phyloP scores from a whole-genome alignment of 2,113 vertebrate species.

The Catagonus wagneri region DNA sequence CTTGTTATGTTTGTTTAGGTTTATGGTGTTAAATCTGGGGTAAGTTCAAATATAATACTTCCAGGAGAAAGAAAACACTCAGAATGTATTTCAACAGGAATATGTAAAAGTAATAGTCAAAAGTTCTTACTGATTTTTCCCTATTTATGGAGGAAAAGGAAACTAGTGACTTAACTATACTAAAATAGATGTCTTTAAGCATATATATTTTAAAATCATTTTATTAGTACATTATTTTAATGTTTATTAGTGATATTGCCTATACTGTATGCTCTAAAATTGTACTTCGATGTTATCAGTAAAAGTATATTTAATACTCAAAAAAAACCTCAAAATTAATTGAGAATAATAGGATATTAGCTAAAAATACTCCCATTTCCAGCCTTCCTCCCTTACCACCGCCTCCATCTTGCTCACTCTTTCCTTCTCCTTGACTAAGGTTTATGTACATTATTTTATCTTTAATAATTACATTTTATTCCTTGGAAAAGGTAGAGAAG shows the following conservation, averaged over 20 bases:
- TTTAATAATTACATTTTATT: not conserved
- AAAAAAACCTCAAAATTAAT: not conserved
- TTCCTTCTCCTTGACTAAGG: not conserved
- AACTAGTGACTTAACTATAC: not conserved
- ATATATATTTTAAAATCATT: not conserved
- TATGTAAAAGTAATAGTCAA: not conserved
- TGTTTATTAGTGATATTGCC: not conserved
- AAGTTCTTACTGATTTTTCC: not conserved
- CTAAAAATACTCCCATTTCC: not conserved
- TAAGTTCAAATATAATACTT: not conserved
- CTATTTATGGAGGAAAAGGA: not conserved
- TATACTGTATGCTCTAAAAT: constrained; percentile 34
- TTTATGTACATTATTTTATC: not conserved
- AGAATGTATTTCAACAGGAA: not conserved
- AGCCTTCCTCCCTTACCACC: not conserved
- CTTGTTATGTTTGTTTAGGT: not conserved
- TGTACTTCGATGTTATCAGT: not conserved
- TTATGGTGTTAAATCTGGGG: not conserved
- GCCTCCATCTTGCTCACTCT: not conserved
- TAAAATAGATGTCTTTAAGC: not conserved
- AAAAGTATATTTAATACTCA: constrained; percentile 20
- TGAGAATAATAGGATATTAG: not conserved
- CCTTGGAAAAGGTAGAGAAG: not conserved
- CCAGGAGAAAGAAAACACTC: not conserved
- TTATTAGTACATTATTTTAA: not conserved